Percentiles rank a stretch among this genome's conserved stretches.
phyloP scores from a whole-genome alignment of 2,797 vertebrate species.

The Bradypodion pumilum region DNA sequence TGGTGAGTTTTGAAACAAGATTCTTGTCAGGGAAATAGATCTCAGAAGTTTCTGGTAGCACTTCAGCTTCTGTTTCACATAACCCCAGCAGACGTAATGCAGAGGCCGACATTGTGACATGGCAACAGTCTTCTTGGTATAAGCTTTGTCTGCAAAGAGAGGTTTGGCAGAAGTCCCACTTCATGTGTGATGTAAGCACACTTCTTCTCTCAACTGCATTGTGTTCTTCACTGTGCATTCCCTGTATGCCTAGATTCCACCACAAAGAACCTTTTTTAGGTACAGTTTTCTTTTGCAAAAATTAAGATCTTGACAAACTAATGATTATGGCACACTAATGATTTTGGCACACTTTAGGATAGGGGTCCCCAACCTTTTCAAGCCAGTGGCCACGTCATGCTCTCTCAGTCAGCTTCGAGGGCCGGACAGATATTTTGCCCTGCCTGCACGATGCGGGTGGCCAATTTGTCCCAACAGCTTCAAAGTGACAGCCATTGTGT shows the following conservation, averaged over 20 bases:
- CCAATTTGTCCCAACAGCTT: too few species aligned
- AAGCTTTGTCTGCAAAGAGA: neutral
- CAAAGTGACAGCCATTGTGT: too few species aligned
- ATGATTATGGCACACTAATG: too few species aligned
- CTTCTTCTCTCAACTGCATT: neutral
- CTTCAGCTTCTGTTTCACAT: neutral
- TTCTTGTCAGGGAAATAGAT: neutral
- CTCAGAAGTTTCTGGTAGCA: neutral
- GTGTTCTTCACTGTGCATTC: conserved; percentile 2
- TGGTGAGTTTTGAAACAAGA: conserved; percentile 20
- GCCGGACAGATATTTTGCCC: too few species aligned
- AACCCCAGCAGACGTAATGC: neutral
- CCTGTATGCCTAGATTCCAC: conserved; percentile 19
- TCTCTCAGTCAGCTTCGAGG: too few species aligned
- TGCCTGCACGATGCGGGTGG: too few species aligned
- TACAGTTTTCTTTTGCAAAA: neutral
- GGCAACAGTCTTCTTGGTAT: neutral
- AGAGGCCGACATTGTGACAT: neutral
- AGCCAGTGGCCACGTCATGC: too few species aligned
- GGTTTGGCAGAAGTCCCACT: neutral
- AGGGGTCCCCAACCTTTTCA: too few species aligned
- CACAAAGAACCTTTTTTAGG: neutral
- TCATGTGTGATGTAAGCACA: neutral
- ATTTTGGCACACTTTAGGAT: too few species aligned
- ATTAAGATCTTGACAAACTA: too few species aligned